phyloP scores from a whole-genome alignment of 2,888 invertebrate species.

The Lepidocyrtoides sp. region DNA sequence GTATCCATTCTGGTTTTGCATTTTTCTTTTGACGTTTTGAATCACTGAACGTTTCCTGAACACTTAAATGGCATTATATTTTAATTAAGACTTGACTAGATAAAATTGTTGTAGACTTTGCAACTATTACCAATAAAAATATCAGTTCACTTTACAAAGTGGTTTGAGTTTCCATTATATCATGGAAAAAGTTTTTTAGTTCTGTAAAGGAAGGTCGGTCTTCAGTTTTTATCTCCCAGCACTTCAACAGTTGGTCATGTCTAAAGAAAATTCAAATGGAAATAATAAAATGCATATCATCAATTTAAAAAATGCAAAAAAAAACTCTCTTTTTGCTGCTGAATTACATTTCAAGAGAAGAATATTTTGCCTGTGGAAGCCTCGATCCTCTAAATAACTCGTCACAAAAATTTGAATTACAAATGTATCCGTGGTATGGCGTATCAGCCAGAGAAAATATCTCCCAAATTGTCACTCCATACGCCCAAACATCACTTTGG shows the following conservation, averaged over 20 bases:
- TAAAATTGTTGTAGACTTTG: background rate
- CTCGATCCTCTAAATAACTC: slow-evolving; percentile 44
- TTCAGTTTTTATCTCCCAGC: slow-evolving; percentile 25
- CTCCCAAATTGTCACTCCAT: too few relatives aligned
- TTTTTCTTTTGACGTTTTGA: too few relatives aligned
- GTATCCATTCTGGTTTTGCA: too few relatives aligned
- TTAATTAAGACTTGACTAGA: too few relatives aligned
- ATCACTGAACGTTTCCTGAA: too few relatives aligned
- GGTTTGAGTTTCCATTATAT: background rate
- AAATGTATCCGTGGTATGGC: too few relatives aligned
- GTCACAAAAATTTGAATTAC: too few relatives aligned
- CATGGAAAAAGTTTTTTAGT: slow-evolving; percentile 45
- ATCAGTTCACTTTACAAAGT: background rate
- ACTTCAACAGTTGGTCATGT: slow-evolving; percentile 33
- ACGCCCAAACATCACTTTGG: too few relatives aligned
- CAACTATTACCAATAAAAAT: background rate
- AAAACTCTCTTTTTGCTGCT: too few relatives aligned
- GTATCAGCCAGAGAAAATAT: too few relatives aligned
- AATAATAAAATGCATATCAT: background rate
- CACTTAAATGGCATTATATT: too few relatives aligned
- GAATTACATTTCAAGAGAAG: slow-evolving; percentile 29
- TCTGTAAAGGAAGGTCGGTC: slow-evolving; percentile 47
- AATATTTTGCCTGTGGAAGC: slow-evolving; percentile 51
- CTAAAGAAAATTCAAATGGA: background rate
- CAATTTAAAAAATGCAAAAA: background rate